Percentiles rank a stretch among this genome's conserved stretches.
phyloP scores from a whole-genome alignment of 92 coral and sea anemone genomes.

The Ricordea florida region DNA sequence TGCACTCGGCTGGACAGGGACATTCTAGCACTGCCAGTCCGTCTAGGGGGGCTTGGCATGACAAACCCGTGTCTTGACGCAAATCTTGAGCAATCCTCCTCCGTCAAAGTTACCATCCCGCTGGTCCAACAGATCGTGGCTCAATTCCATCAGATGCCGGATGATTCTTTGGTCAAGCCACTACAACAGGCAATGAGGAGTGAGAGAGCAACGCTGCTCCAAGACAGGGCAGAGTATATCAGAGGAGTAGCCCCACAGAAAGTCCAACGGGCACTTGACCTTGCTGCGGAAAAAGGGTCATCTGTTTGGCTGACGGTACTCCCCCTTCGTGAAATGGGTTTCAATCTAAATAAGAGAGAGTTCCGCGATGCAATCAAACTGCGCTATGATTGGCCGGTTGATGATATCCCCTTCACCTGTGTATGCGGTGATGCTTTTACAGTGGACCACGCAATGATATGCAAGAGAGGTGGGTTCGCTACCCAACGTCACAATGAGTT shows the following conservation, averaged over 20 bases:
- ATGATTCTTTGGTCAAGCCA: conserved; percentile 17
- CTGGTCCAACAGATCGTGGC: conserved; percentile 36
- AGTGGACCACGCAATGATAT: conserved; percentile 27
- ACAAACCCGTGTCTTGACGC: conserved; percentile 16
- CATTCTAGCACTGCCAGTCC: conserved; percentile 24
- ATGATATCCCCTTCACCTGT: conserved; percentile 15
- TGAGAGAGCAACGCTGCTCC: conserved; percentile 20
- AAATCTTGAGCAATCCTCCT: conserved; percentile 2
- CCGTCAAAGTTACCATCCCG: conserved; percentile 28
- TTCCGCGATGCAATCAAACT: no score
- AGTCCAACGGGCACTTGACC: conserved; percentile 24
- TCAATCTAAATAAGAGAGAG: no score
- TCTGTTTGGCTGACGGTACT: conserved; percentile 46
- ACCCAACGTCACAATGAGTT: conserved; percentile 49
- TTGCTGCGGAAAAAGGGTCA: conserved; percentile 50
- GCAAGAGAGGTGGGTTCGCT: conserved; percentile 33
- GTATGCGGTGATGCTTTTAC: conserved; percentile 27
- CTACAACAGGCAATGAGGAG: conserved; percentile 35
- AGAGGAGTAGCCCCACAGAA: conserved; percentile 22
- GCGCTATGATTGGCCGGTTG: no score
- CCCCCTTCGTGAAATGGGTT: conserved; percentile 35
- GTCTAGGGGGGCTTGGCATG: conserved; percentile 17
- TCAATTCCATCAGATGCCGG: conserved; percentile 48
- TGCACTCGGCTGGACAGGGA: conserved; percentile 32
- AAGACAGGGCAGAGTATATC: conserved; percentile 6